Evolutionary conservation across 2,113 vertebrate genomes (phyloP), one percentile per base, ranked within the genome.

Genomic region (Uria lomvia): DNA sequence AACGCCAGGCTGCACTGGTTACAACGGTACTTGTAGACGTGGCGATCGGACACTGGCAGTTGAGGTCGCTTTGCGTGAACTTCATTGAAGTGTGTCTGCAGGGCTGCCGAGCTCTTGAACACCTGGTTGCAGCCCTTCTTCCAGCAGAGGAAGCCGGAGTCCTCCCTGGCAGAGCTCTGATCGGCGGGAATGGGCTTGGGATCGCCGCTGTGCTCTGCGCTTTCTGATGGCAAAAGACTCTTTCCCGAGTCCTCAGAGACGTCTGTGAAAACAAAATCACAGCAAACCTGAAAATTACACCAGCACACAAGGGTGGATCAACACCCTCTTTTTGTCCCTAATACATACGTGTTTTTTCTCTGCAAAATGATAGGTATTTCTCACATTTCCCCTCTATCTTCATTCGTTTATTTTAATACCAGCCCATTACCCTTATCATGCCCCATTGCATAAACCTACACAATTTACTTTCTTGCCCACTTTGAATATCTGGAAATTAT

Each of bases 41-140:
- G 99, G 60, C 99, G 99, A 95, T 99, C 99, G 0, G 99, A 99
- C 24, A 99, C 99, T 0, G 99, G 99, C 94, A 99, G 97, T 84
- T 99, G 99, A 18, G 99, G 99, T 95, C 99, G 98, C 98, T 99
- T 99, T 96, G 99, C 98, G 10, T 99, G 99, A 76, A 99, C 98
- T 74, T 99, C 99, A 4, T 98, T 99, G 98, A 99, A 99, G 95
- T 99, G 99, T 29, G 99, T 98, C 97, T 99, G 99, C 74, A 99
- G 99, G 59, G 99, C 98, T 49, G 98, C 98, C 2, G 99, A 99
- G 80, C 99, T 99, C 96, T 99, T 99, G 96, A 99, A 99, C 77
- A 99, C 98, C 98, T 99, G 99, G 98, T 99, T 99, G 96, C 99
- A 99, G 89, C 99, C 99, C 95, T 99, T 99, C 98, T 99, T 99